Percentiles rank a stretch among this genome's conserved stretches.
Evolutionary conservation across 2,797 vertebrate genomes (phyloP).

Genomic region (Antennarius maculatus): DNA sequence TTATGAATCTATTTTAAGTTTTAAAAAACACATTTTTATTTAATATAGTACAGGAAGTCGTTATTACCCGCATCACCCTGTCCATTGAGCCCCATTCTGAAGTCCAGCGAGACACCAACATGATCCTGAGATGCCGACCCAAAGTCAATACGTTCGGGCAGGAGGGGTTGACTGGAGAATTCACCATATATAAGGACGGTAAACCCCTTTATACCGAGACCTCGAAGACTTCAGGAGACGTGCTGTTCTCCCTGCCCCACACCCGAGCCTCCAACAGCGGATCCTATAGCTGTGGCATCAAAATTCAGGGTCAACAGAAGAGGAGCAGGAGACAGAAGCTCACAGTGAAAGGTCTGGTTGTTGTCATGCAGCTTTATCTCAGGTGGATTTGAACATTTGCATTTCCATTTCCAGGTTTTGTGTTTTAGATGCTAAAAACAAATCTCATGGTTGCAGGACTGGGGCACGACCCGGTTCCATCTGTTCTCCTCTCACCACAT

Average conservation of each 20-base stretch:
- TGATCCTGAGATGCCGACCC: slow-evolving; percentile 68
- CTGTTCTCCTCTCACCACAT: no score
- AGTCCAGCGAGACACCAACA: slow-evolving; percentile 65
- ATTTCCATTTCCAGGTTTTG: no score
- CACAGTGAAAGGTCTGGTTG: slow-evolving; percentile 71
- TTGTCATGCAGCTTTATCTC: background rate
- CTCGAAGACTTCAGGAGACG: slow-evolving; percentile 42
- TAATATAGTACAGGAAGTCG: no score
- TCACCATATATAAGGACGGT: slow-evolving; percentile 68
- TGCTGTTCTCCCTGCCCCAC: slow-evolving; percentile 43
- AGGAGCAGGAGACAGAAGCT: slow-evolving; percentile 40
- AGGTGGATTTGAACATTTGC: background rate
- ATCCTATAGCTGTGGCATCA: slow-evolving; percentile 70
- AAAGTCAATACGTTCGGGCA: slow-evolving; percentile 11
- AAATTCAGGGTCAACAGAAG: rapidly evolving
- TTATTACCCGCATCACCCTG: slow-evolving; percentile 35
- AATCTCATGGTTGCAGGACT: no score
- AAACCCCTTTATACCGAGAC: background rate
- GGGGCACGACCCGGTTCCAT: no score
- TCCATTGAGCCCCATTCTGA: slow-evolving; percentile 54
- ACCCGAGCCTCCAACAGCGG: slow-evolving; percentile 68
- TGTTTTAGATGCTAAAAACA: no score
- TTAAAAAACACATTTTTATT: no score
- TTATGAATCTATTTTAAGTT: no score
- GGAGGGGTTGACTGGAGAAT: slow-evolving; percentile 18